Base-by-base conservation (phyloP, 2,888 invertebrate genomes). In the Polyploca ridens region DNA sequence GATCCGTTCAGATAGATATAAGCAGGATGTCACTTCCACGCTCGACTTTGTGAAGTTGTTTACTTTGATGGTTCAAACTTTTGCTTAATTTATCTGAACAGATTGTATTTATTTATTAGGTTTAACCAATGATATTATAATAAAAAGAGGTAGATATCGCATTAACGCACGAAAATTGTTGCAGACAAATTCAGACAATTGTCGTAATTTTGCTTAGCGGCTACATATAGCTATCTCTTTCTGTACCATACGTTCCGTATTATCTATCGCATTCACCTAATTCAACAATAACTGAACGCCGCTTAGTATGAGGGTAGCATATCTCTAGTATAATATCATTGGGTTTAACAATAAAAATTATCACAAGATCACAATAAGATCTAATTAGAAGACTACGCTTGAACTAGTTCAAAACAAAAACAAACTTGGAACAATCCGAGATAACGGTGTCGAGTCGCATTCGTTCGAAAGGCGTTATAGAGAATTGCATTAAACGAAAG, bases 21-120 rank as follows among this genome's bases (percentile, higher is more conserved):
- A 91, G 90, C 90, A 90, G 89, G 87, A 91, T 91, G 93, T 94
- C 93, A 93, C 89, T 90, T 87, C 90, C 93, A 94, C 89, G 89
- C 87, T 85, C 88, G 85, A 91, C 91, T 93, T 90, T 88, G 89
- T 86, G 86, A 89, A 92, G 84, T 93, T 91, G 89, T 90, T 91
- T 90, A 89, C 91, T 92, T 93, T 91, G 90, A 90, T 90, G 88
- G 86, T 79, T 85, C 84, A 76, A 89, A 90, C 86, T 91, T 90
- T 88, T 78, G 77, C 71, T 83, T 88, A 89, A 90, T 89, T 90
- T 84, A 83, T 88, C 75, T 84, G 75, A 81, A 85, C 82, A 81
- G 78, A 74, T 77, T 73, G 76, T 75, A 79, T 80, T 82, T 76
- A 72, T 77, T 77, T 64, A 75, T 75, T 69, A 72, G 68, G 75